Evolutionary conservation across 2,113 vertebrate genomes (phyloP).

Genomic region (Pomatorhinus ruficollis): DNA sequence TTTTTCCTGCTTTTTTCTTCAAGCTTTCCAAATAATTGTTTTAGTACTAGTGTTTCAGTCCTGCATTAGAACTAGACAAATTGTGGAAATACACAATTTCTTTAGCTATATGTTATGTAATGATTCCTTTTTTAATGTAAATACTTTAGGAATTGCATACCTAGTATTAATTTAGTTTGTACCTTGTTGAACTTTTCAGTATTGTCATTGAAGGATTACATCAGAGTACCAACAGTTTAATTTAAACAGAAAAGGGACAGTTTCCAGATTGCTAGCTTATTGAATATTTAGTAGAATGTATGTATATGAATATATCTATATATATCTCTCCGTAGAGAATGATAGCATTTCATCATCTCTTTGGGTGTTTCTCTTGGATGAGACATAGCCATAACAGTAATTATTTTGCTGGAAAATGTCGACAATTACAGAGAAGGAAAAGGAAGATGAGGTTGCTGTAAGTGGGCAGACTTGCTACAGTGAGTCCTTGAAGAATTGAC

Average conservation of each 20-base stretch:
- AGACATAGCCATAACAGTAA: background rate
- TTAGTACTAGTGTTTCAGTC: background rate
- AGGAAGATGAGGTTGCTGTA: background rate
- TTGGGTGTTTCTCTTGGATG: background rate
- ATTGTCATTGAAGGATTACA: background rate
- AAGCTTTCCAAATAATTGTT: background rate
- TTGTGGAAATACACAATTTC: background rate
- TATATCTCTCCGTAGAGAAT: background rate
- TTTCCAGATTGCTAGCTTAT: background rate
- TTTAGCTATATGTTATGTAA: background rate
- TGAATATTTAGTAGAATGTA: background rate
- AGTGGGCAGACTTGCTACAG: too few species aligned
- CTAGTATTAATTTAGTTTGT: background rate
- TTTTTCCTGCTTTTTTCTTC: background rate
- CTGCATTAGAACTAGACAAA: background rate
- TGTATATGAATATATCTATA: background rate
- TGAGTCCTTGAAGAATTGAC: background rate
- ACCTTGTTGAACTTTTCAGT: background rate
- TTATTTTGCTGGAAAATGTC: background rate
- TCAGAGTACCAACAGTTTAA: background rate
- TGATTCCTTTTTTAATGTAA: background rate
- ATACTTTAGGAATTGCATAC: background rate
- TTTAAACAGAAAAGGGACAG: background rate
- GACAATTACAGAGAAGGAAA: background rate
- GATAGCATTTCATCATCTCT: background rate